Evolutionary conservation across 2,888 invertebrate genomes (phyloP).

Genomic region (Agrilus biguttatus): DNA sequence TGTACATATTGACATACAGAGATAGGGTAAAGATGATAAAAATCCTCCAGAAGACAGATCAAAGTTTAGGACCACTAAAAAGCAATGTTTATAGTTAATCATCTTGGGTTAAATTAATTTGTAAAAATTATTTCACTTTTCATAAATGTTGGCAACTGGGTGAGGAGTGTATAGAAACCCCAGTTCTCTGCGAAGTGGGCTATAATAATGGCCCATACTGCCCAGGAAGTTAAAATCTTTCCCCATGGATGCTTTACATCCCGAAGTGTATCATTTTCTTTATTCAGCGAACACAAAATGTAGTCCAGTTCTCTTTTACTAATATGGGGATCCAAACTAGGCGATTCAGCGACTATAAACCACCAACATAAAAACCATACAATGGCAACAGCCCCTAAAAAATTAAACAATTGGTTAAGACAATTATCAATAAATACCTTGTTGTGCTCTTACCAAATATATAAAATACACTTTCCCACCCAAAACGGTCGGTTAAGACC

Average conservation of each 20-base stretch:
- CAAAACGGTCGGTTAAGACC: conserved; percentile 53
- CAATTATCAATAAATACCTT: neutral
- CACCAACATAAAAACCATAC: conserved; percentile 62
- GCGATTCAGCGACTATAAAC: conserved; percentile 54
- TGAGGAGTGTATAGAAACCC: conserved; percentile 78
- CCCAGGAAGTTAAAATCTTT: conserved; percentile 55
- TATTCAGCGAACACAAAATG: conserved; percentile 46
- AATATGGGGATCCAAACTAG: conserved; percentile 60
- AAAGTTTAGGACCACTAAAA: conserved; percentile 56
- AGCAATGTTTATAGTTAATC: neutral
- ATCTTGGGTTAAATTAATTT: neutral
- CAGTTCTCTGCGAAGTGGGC: conserved; percentile 82
- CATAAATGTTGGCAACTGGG: conserved; percentile 71
- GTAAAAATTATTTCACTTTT: conserved; percentile 40
- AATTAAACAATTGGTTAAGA: neutral
- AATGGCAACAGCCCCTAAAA: conserved; percentile 47
- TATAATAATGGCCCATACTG: conserved; percentile 71
- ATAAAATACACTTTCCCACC: conserved; percentile 75
- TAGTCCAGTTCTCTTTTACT: conserved; percentile 58
- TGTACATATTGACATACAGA: conserved; percentile 72
- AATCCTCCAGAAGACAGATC: conserved; percentile 67
- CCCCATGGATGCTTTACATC: conserved; percentile 60
- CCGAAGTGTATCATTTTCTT: conserved; percentile 26
- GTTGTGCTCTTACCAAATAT: conserved; percentile 41
- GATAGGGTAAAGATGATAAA: conserved; percentile 73